Percentiles rank a stretch among this genome's conserved stretches.
phyloP scores from a whole-genome alignment of 2,797 vertebrate genomes.

The Kryptopterus vitreolus region DNA sequence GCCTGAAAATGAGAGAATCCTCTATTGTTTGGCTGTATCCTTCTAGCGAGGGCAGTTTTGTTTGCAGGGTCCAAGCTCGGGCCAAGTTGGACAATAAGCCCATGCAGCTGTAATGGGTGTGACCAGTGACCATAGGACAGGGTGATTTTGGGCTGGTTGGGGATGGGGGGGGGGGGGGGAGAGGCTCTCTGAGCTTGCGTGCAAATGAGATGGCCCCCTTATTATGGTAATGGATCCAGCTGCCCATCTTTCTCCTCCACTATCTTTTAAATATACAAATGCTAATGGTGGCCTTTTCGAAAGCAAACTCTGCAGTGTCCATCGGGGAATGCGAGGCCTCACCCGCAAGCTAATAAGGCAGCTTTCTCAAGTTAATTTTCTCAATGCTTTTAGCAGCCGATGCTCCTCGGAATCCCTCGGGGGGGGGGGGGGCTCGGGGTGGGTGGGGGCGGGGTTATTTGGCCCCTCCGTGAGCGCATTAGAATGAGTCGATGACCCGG shows the following conservation, averaged over 20 bases:
- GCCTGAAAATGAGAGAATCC: constrained; percentile 70
- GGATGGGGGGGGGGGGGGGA: no score
- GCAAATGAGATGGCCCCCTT: constrained; percentile 78
- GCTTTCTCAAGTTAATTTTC: constrained; percentile 55
- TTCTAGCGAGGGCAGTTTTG: constrained; percentile 69
- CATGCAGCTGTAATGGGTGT: constrained; percentile 74
- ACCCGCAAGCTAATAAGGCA: constrained; percentile 56
- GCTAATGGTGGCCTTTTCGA: constrained; percentile 67
- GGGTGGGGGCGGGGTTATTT: no score
- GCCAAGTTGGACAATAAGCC: constrained; percentile 70
- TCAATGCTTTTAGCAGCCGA: constrained; percentile 44
- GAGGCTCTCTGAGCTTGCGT: constrained; percentile 71
- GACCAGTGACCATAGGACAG: constrained; percentile 63
- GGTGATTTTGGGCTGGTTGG: no score
- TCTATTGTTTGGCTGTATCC: constrained; percentile 73
- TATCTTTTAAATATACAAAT: constrained; percentile 76
- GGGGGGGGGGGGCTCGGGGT: no score
- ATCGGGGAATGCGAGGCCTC: constrained; percentile 53
- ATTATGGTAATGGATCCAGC: constrained; percentile 76
- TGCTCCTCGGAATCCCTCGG: constrained; percentile 37
- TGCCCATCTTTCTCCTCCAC: constrained; percentile 71
- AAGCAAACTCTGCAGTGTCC: constrained; percentile 53
- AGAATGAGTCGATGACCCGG: constrained; percentile 10
- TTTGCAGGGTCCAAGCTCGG: constrained; percentile 62
- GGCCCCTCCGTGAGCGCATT: constrained; percentile 26